Conservation (phyloP, 2,113 vertebrate genomes). For the Thunnus maccoyii region DNA sequence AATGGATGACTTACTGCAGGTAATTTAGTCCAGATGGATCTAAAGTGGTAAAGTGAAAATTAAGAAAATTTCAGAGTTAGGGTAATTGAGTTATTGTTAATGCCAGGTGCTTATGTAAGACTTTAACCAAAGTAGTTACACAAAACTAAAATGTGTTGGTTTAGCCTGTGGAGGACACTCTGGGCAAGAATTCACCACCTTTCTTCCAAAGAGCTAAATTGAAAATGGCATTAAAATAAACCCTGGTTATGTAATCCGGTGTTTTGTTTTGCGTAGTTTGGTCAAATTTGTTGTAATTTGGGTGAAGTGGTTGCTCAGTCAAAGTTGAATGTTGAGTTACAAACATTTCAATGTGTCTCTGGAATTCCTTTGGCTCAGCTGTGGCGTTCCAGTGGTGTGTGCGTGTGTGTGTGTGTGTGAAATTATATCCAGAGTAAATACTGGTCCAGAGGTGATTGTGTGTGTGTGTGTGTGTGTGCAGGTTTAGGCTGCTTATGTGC, state of each 20-base stretch:
- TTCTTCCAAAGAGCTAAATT: background rate
- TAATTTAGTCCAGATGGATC: too few relatives aligned
- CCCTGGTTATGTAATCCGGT: background rate
- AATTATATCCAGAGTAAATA: too few relatives aligned
- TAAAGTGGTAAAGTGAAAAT: too few relatives aligned
- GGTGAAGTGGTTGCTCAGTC: background rate
- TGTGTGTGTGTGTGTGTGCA: background rate
- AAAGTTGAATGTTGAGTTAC: background rate
- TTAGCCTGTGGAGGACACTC: background rate
- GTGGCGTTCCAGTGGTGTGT: background rate
- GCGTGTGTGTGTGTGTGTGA: too few relatives aligned
- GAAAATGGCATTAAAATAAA: background rate
- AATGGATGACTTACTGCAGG: too few relatives aligned
- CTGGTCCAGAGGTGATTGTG: background rate
- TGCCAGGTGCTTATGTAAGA: background rate
- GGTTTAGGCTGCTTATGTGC: background rate
- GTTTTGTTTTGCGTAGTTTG: background rate
- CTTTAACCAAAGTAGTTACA: background rate
- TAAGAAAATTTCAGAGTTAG: too few relatives aligned
- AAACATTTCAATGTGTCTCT: conserved; percentile 1
- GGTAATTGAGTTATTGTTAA: background rate
- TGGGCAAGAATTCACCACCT: too few relatives aligned
- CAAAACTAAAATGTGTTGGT: background rate
- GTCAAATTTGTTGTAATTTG: background rate
- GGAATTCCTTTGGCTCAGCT: background rate